These are phyloP conservation scores for Eristalinus aeneus DNA, from an alignment of 2,888 invertebrate species.

Conservation along the genomic window DNA sequence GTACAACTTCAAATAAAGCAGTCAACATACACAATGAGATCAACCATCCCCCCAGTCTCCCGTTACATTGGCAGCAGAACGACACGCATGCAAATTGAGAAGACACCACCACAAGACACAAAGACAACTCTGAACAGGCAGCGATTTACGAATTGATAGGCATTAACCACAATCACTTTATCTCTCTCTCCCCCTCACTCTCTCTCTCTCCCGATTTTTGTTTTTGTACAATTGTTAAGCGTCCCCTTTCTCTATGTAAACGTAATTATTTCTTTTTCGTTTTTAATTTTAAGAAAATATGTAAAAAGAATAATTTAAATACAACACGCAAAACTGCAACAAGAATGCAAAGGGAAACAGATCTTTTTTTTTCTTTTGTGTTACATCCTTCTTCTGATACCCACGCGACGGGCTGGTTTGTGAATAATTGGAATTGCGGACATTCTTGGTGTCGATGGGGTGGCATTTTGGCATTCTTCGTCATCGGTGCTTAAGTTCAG, in stretches of 20 bases:
- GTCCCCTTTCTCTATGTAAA: slow-evolving; percentile 43
- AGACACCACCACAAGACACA: neutral
- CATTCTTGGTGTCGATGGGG: neutral
- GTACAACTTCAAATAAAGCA: slow-evolving; percentile 62
- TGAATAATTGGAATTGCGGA: slow-evolving; percentile 9
- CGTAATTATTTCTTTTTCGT: slow-evolving; percentile 45
- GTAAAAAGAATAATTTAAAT: slow-evolving; percentile 62
- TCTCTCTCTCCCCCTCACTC: neutral
- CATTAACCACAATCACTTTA: slow-evolving; percentile 26
- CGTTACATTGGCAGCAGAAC: slow-evolving; percentile 31
- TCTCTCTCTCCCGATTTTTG: slow-evolving; percentile 15
- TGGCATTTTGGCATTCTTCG: neutral
- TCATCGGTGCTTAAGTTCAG: slow-evolving; percentile 19
- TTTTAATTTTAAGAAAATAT: slow-evolving; percentile 61
- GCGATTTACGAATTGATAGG: slow-evolving; percentile 51
- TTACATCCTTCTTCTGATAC: slow-evolving; percentile 17
- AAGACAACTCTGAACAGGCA: slow-evolving; percentile 54
- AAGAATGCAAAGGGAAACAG: slow-evolving; percentile 53
- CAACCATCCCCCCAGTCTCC: neutral
- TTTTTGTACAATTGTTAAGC: slow-evolving; percentile 34
- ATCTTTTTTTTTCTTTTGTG: neutral
- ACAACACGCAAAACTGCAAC: slow-evolving; percentile 65
- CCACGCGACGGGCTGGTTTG: neutral
- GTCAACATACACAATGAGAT: slow-evolving; percentile 1
- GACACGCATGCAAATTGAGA: slow-evolving; percentile 22